phyloP scores from a whole-genome alignment of 1,140 invertebrate species.

The Phthorimaea operculella region DNA sequence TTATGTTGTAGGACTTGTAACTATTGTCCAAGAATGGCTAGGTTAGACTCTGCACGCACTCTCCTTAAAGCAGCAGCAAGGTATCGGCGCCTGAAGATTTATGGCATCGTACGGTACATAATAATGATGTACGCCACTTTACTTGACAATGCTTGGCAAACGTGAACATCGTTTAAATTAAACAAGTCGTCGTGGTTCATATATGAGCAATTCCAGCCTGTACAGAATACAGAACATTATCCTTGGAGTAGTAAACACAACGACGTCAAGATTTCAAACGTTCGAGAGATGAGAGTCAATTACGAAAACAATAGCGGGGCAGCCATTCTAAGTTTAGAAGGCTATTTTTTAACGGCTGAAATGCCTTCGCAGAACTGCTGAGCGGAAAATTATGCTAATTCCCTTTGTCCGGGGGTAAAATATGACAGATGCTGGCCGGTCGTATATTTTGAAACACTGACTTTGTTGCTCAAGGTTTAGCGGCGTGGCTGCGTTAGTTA shows the following conservation, averaged over 20 bases:
- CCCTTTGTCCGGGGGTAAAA: conserved; percentile 3
- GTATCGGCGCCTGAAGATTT: conserved; percentile 42
- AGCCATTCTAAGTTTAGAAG: conserved; percentile 16
- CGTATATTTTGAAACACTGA: conserved; percentile 1
- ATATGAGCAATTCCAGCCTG: neutral
- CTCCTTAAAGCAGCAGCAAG: conserved; percentile 31
- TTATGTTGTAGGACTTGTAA: neutral
- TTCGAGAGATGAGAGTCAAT: conserved; percentile 4
- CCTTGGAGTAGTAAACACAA: neutral
- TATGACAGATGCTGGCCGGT: neutral
- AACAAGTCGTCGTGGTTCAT: neutral
- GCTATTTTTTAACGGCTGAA: conserved; percentile 25
- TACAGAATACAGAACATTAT: neutral
- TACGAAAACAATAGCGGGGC: conserved; percentile 18
- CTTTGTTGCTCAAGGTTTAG: neutral
- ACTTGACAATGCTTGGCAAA: conserved; percentile 18
- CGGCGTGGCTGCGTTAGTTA: neutral
- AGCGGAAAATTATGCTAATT: conserved; percentile 49
- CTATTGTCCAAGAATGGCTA: neutral
- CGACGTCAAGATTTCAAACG: neutral
- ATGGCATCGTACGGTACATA: conserved; percentile 41
- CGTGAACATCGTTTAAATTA: neutral
- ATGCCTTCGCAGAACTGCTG: conserved; percentile 25
- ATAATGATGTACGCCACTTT: conserved; percentile 40
- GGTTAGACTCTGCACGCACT: conserved; percentile 10